phyloP scores from a whole-genome alignment of 2,113 vertebrate genomes.

The Ursus arctos region DNA sequence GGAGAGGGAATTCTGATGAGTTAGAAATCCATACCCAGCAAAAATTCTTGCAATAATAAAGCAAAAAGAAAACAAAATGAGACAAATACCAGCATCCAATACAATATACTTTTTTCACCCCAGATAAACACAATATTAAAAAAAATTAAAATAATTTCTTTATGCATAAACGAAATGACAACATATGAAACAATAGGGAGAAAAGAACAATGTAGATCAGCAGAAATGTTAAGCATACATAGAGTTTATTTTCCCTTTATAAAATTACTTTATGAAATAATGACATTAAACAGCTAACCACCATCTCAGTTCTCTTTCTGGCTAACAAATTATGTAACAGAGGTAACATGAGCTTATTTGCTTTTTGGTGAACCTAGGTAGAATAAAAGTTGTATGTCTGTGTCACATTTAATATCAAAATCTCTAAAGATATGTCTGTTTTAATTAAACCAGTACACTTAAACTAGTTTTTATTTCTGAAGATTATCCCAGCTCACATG shows the following conservation, averaged over 20 bases:
- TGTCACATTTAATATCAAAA: background rate
- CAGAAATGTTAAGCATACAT: background rate
- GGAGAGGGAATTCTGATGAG: too few species aligned
- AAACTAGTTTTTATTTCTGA: background rate
- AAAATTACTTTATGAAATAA: background rate
- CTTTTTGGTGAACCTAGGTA: background rate
- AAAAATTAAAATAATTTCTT: background rate
- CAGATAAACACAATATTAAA: background rate
- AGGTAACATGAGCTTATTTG: background rate
- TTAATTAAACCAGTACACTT: background rate
- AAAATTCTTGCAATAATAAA: background rate
- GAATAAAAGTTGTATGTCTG: background rate
- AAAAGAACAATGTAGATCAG: background rate
- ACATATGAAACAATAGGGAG: background rate
- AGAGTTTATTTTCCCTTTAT: background rate
- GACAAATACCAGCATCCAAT: background rate
- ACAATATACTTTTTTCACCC: background rate
- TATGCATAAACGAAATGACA: background rate
- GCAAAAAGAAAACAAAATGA: background rate
- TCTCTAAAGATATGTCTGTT: background rate
- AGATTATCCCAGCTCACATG: background rate
- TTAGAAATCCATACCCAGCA: background rate
- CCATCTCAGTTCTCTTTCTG: background rate
- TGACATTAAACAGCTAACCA: background rate
- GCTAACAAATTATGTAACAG: background rate